Evolutionary conservation across 2,888 invertebrate genomes (phyloP).

Genomic region (Aplocera efformata): DNA sequence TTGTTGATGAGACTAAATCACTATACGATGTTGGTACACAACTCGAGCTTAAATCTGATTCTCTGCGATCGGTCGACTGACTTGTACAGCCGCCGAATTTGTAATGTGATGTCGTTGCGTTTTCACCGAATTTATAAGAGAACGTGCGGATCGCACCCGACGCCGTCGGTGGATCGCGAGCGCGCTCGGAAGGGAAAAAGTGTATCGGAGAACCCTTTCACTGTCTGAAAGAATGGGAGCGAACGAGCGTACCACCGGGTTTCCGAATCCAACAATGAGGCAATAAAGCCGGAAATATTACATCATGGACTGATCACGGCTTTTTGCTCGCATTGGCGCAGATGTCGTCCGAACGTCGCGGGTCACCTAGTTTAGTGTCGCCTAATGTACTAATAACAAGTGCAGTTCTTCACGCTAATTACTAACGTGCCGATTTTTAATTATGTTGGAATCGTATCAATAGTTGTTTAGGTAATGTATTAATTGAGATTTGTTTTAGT

Average conservation of each 20-base stretch:
- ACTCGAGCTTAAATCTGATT: constrained; percentile 49
- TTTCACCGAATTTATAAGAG: constrained; percentile 79
- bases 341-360: constrained; percentile 39
- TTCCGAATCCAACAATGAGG: constrained; percentile 73
- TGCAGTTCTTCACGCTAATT: constrained; percentile 5
- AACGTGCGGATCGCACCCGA: constrained; percentile 58
- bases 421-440: background rate
- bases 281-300: constrained; percentile 69
- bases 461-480: too few species aligned
- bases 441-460: background rate
- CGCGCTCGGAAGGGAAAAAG: constrained; percentile 70
- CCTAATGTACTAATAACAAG: constrained; percentile 22
- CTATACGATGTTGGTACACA: constrained; percentile 53
- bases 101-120: constrained; percentile 73
- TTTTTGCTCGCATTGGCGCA: constrained; percentile 54
- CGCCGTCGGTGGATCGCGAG: constrained; percentile 41
- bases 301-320: constrained; percentile 61
- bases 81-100: constrained; percentile 74
- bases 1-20: constrained; percentile 70
- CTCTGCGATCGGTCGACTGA: constrained; percentile 61
- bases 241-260: constrained; percentile 65
- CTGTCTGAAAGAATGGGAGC: constrained; percentile 77
- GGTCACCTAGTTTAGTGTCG: constrained; percentile 21
- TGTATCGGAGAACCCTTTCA: constrained; percentile 76
- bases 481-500: too few species aligned